Conservation (phyloP, 2,797 vertebrate species). For the Anguilla anguilla region DNA sequence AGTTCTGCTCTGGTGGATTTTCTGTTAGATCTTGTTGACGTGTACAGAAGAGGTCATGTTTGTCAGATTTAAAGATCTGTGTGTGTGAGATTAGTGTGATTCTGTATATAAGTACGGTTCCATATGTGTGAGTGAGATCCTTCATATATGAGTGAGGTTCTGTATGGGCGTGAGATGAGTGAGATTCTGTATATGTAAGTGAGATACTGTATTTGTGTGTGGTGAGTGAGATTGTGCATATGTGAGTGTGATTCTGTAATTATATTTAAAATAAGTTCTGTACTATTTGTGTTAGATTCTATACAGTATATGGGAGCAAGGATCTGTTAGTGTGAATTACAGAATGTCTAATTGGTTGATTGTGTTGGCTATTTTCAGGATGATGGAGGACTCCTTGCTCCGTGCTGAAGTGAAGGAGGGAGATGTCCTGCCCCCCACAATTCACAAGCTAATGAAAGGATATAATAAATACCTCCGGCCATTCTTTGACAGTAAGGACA, state of each 20-base stretch:
- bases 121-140: background rate
- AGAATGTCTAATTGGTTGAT: background rate
- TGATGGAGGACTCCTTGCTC: slow-evolving; percentile 29
- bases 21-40: no score
- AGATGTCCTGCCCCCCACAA: slow-evolving; percentile 67
- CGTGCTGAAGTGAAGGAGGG: slow-evolving; percentile 47
- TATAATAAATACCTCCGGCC: slow-evolving; percentile 72
- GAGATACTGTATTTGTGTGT: background rate
- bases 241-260: background rate
- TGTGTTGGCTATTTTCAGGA: slow-evolving; percentile 5
- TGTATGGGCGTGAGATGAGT: background rate
- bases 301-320: no score
- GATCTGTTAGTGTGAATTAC: background rate
- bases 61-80: background rate
- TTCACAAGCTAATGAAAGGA: slow-evolving; percentile 71
- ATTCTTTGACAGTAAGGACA: slow-evolving; percentile 67
- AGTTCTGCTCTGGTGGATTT: background rate
- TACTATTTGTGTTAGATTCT: background rate
- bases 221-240: background rate
- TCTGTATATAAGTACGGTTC: no score
- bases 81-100: no score
- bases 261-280: background rate
- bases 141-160: background rate
- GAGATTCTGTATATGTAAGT: background rate
- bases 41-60: no score